Percentiles rank a stretch among this genome's conserved stretches.
Evolutionary conservation across 1,140 invertebrate genomes (phyloP).

Genomic region (Theocolax elegans): DNA sequence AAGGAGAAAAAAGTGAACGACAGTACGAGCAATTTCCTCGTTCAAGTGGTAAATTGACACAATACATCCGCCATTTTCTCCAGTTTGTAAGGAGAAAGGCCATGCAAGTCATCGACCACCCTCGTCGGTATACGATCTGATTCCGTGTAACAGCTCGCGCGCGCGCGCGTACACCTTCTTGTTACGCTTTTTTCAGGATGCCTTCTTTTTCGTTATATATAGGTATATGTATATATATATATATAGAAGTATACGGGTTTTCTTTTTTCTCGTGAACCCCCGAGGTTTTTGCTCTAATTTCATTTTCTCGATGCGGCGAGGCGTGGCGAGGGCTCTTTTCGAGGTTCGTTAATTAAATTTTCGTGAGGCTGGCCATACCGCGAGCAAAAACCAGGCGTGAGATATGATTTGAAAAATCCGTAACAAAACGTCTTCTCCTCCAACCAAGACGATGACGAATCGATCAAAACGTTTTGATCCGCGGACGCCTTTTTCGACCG

Average conservation of each 20-base stretch:
- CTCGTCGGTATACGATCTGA: background rate
- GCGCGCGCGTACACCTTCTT: slow-evolving; percentile 17
- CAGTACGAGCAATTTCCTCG: slow-evolving; percentile 2
- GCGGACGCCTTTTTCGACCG: background rate
- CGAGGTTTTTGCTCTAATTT: slow-evolving; percentile 31
- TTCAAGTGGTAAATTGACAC: slow-evolving; percentile 9
- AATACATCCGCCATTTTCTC: background rate
- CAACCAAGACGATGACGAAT: background rate
- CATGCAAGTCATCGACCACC: slow-evolving; percentile 32
- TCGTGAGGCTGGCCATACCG: background rate
- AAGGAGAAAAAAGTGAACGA: background rate
- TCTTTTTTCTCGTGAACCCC: background rate
- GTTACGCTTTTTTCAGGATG: slow-evolving; percentile 13
- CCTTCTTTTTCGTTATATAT: slow-evolving; percentile 19
- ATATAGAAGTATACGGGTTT: too few relatives aligned
- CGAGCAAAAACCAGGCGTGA: slow-evolving; percentile 24
- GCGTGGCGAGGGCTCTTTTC: slow-evolving; percentile 31
- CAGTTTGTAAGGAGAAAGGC: background rate
- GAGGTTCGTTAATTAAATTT: slow-evolving; percentile 44
- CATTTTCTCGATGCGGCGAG: slow-evolving; percentile 20
- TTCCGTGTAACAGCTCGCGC: slow-evolving; percentile 32
- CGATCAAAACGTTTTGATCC: slow-evolving; percentile 27
- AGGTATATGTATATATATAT: too few relatives aligned
- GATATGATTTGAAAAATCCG: slow-evolving; percentile 28
- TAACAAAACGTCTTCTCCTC: background rate